Percentiles rank a stretch among this genome's conserved stretches.
phyloP scores from a whole-genome alignment of 2,113 vertebrate species.

The Pterocles gutturalis region DNA sequence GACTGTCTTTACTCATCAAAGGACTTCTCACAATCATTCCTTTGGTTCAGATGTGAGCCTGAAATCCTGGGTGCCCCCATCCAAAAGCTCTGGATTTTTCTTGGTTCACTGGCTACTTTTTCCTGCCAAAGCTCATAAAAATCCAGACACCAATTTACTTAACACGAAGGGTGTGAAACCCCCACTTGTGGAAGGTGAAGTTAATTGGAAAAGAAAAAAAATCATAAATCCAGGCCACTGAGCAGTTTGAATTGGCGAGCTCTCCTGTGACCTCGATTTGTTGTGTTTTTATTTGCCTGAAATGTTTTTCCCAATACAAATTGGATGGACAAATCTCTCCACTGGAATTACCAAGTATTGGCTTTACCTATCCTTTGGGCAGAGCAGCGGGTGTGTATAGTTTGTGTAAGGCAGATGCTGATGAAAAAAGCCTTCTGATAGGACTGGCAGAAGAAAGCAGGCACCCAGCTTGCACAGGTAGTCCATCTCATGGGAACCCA shows the following conservation, averaged over 20 bases:
- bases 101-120: slow-evolving; percentile 64
- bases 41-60: slow-evolving; percentile 4
- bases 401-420: neutral
- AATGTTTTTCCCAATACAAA: neutral
- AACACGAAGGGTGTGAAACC: slow-evolving; percentile 73
- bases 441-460: neutral
- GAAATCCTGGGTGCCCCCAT: neutral
- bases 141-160: slow-evolving; percentile 63
- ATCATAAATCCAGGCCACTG: slow-evolving; percentile 48
- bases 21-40: neutral
- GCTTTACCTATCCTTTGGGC: neutral
- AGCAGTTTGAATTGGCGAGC: neutral
- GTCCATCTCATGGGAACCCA: too few species aligned
- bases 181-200: slow-evolving; percentile 47
- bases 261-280: slow-evolving; percentile 12
- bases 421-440: neutral
- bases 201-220: slow-evolving; percentile 71
- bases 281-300: slow-evolving; percentile 8
- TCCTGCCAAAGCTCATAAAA: slow-evolving; percentile 70
- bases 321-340: neutral
- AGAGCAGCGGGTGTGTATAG: neutral
- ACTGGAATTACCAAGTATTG: neutral
- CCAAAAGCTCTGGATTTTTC: slow-evolving; percentile 15
- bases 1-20: slow-evolving; percentile 29
- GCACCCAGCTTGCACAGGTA: neutral